Evolutionary conservation across 2,113 vertebrate species (phyloP).

Genomic region (Empidonax traillii): DNA sequence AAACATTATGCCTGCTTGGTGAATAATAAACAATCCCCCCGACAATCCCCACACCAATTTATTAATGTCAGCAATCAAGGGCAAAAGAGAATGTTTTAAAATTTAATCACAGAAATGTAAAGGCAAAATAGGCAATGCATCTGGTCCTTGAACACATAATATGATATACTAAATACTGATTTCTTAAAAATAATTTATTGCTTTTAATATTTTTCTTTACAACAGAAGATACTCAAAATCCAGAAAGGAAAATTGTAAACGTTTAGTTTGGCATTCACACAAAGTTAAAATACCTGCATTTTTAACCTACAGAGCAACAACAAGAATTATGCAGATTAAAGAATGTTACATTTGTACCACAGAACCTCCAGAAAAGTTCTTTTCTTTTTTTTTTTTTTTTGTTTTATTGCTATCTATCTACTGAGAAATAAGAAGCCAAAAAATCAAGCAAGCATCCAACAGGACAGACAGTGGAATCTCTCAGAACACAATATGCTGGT

Average conservation of each 20-base stretch:
- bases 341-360: slow-evolving; percentile 80
- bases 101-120: slow-evolving; percentile 77
- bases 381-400: slow-evolving; percentile 52
- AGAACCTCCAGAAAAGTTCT: slow-evolving; percentile 87
- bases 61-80: slow-evolving; percentile 73
- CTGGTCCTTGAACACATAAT: slow-evolving; percentile 93
- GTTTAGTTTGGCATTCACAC: slow-evolving; percentile 99
- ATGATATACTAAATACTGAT: slow-evolving; percentile 94
- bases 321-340: slow-evolving; percentile 83
- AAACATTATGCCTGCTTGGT: slow-evolving; percentile 53
- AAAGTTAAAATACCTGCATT: slow-evolving; percentile 89
- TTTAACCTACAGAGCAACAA: slow-evolving; percentile 82
- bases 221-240: slow-evolving; percentile 96
- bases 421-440: slow-evolving; percentile 82
- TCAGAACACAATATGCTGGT: slow-evolving; percentile 83
- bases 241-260: slow-evolving; percentile 98
- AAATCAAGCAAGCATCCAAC: slow-evolving; percentile 77
- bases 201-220: slow-evolving; percentile 94
- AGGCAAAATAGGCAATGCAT: slow-evolving; percentile 91
- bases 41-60: slow-evolving; percentile 54
- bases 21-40: slow-evolving; percentile 53
- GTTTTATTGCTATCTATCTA: slow-evolving; percentile 95
- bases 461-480: slow-evolving; percentile 80
- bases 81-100: slow-evolving; percentile 75
- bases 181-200: slow-evolving; percentile 99